phyloP scores from a whole-genome alignment of 1,140 invertebrate species.

The Drosophila novamexicana region DNA sequence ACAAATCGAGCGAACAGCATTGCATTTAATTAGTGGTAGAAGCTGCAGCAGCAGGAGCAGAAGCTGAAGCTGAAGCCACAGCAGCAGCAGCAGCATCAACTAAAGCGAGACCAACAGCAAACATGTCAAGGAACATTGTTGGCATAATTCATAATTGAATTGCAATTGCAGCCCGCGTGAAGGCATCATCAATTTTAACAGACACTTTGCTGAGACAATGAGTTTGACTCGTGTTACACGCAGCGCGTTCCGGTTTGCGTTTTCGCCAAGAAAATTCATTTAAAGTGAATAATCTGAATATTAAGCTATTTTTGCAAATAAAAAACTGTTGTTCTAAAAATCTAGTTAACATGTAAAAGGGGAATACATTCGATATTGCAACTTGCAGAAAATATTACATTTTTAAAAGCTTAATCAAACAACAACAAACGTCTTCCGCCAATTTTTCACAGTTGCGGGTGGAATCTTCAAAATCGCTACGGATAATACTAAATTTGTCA shows the following conservation, averaged over 20 bases:
- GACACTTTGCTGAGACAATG: conserved; percentile 8
- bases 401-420: too few species aligned
- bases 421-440: too few species aligned
- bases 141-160: conserved; percentile 81
- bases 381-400: too few species aligned
- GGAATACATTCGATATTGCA: too few species aligned
- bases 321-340: too few species aligned
- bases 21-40: conserved; percentile 73
- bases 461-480: too few species aligned
- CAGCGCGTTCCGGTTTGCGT: not conserved
- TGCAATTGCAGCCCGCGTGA: conserved; percentile 57
- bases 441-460: too few species aligned
- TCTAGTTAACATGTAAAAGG: too few species aligned
- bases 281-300: not conserved
- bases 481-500: too few species aligned
- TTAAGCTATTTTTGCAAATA: too few species aligned
- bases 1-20: conserved; percentile 74
- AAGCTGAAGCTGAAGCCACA: not conserved
- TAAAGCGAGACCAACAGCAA: conserved; percentile 32
- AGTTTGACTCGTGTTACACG: not conserved
- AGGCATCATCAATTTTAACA: conserved; percentile 61
- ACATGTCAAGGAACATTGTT: conserved; percentile 71
- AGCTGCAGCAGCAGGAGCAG: not conserved
- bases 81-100: not conserved
- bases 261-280: not conserved